These are phyloP conservation scores for Trichonephila clavata DNA, from an alignment of 1,140 invertebrate genomes.

Conservation along the genomic window DNA sequence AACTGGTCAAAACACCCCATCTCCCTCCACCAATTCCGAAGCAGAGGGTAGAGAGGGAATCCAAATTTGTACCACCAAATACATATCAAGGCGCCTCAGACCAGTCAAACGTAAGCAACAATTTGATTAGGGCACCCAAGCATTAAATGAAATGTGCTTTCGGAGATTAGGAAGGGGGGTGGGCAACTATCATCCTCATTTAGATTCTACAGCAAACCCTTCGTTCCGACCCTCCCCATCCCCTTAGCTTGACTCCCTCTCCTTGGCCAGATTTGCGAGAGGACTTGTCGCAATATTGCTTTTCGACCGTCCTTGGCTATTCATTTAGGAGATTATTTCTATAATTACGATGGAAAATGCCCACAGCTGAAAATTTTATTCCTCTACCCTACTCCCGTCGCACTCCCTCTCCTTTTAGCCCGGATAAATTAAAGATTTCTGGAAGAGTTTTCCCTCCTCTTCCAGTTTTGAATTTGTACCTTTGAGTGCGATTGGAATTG, in stretches of 20 bases:
- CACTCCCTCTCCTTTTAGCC: neutral
- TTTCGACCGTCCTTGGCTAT: slow-evolving; percentile 63
- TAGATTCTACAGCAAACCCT: slow-evolving; percentile 54
- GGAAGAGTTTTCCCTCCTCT: neutral
- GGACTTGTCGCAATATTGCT: slow-evolving; percentile 63
- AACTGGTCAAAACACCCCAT: neutral
- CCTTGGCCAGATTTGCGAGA: neutral
- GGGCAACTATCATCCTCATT: slow-evolving; percentile 66
- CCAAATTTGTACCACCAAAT: slow-evolving; percentile 58
- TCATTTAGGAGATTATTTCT: slow-evolving; percentile 68
- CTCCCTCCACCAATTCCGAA: neutral
- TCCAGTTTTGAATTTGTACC: neutral
- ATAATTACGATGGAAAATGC: slow-evolving; percentile 68
- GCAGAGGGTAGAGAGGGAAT: neutral
- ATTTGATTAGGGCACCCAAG: slow-evolving; percentile 71
- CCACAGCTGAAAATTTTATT: slow-evolving; percentile 53
- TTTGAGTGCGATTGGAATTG: slow-evolving; percentile 49
- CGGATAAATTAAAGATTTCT: slow-evolving; percentile 67
- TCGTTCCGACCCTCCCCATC: neutral
- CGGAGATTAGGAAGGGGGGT: slow-evolving; percentile 6
- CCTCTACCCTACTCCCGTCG: neutral
- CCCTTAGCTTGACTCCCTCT: neutral
- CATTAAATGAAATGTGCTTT: slow-evolving; percentile 73
- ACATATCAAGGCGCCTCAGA: slow-evolving; percentile 61
- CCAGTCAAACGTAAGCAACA: slow-evolving; percentile 63